Base-by-base conservation (phyloP, 1,140 invertebrate genomes). In the Drosophila jambulina region DNA sequence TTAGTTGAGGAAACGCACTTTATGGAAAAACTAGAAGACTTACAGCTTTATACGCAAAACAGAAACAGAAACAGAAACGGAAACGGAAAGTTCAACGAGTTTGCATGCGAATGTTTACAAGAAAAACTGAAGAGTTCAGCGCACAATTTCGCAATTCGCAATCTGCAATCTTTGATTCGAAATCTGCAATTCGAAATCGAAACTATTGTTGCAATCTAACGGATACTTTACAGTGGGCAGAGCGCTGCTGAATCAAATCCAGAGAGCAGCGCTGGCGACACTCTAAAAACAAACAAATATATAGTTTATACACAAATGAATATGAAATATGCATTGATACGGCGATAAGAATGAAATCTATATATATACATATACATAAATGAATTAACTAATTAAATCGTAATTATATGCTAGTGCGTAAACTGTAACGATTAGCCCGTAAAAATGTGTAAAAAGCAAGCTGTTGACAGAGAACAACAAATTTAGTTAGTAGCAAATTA, bases 401-500 rank as follows among this genome's bases (percentile, higher is more conserved):
- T 69, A 78, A 75, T 64, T 61, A 58, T 75, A 79, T 85, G 80
- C 70, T 88, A 87, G 83, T 48, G 83, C 82, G 80, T 86, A 82
- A 80, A 67, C 54, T 87, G 85, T 88, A 88, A 88, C 78, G 82
- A 90, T 90, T 90, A 88, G 84, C 48, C 27, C 78, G 75, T 90
- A 91, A 56, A 36, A 56, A 90, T 64, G 36, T 88, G 84, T 90
- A 90, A 91, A 90, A 91, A 88, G 85, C 75, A 58, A 82, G 79
- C 56, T 36, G 75, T 85, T 76, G 60, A 67, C 40, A 32, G 64
- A 69, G 42, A 82, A 53, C 42, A 68, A 75, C 61, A 74, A 87
- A 90, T 91, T 90, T 90, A 90, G 85, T 85, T 90, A 90, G 85
- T 90, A 90, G 85, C 85, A 65, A 90, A 90, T 88, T 88, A 83